Evolutionary conservation across 2,888 invertebrate genomes (phyloP), one percentile per base, ranked within the genome.

Genomic region (Hydroisotoma schaefferi): DNA sequence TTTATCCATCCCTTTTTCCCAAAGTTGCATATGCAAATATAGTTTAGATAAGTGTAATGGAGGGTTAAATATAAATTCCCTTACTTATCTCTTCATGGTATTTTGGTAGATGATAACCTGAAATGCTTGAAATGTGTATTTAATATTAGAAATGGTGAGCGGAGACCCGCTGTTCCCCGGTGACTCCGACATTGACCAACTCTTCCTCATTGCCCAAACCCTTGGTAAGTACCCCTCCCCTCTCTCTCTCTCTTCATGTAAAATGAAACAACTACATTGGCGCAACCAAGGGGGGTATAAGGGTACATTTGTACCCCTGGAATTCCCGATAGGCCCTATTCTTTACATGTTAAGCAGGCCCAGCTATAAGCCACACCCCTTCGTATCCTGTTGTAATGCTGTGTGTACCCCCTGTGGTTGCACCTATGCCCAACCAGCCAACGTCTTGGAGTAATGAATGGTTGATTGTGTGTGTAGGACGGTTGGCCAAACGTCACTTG

Each of bases 81-180:
- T 43, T 6, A 43, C 18, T 43, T 18, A 8, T 43, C 6, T 43
- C 6, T 18, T 12, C 26, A 47, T 25, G 44, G 18, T 44, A 10
- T 29, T 51, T 51, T 51, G n/a, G n/a, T n/a, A n/a, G n/a, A n/a
- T n/a, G n/a, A n/a, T n/a, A n/a, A n/a, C 33, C 33, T 33, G 8
- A 10, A 33, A 33, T 33, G 15, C 33, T 15, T 33, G 33, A 33
- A 33, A 33, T 40, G 15, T 15, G 15, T 15, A 40, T n/a, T 46
- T 61, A 15, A 85, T 87, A 73, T 84, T 89, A 2, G 92, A 92
- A 80, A 89, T 92, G 87, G 80, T 90, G 78, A 88, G 86, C 0
- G 90, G 90, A 0, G 88, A 90, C 73, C 90, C 92, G 0, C 76
- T 92, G 53, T 91, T 91, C 77, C 90, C 92, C 0, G 92, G 92